Evolutionary conservation across 2,797 vertebrate species (phyloP).

Genomic region (Margarornis squamiger): DNA sequence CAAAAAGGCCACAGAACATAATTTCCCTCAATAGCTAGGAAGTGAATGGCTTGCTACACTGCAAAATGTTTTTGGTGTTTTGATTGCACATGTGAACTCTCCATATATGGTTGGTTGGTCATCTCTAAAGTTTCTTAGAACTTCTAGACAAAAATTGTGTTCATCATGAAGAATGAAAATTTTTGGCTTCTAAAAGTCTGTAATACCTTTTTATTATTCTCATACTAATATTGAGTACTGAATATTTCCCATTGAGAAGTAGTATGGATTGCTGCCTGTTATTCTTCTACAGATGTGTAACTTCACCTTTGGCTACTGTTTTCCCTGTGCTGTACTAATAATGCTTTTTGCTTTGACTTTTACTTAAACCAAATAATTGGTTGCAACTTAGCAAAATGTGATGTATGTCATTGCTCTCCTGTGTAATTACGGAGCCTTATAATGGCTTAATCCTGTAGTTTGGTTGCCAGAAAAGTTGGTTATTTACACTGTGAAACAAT

Average conservation of each 20-base stretch:
- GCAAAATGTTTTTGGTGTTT: background rate
- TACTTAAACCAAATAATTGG: background rate
- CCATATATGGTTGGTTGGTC: background rate
- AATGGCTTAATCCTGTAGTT: background rate
- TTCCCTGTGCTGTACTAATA: background rate
- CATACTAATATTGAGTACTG: background rate
- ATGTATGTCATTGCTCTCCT: background rate
- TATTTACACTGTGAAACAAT: constrained; percentile 45
- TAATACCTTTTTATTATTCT: background rate
- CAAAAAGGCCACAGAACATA: background rate
- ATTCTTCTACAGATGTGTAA: background rate
- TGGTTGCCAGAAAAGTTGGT: constrained; percentile 58
- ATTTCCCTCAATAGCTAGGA: background rate
- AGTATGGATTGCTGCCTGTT: background rate
- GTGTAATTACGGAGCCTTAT: background rate
- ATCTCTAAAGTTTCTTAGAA: background rate
- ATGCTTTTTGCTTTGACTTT: background rate
- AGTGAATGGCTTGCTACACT: background rate
- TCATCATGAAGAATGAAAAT: background rate
- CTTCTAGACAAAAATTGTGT: background rate
- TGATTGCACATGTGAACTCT: background rate
- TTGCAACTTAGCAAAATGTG: background rate
- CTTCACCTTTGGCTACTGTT: background rate
- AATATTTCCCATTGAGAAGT: background rate
- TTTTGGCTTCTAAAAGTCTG: background rate